Percentiles rank a stretch among this genome's conserved stretches.
Conservation (phyloP, 2,888 invertebrate species). For the Aphrophora alni region DNA sequence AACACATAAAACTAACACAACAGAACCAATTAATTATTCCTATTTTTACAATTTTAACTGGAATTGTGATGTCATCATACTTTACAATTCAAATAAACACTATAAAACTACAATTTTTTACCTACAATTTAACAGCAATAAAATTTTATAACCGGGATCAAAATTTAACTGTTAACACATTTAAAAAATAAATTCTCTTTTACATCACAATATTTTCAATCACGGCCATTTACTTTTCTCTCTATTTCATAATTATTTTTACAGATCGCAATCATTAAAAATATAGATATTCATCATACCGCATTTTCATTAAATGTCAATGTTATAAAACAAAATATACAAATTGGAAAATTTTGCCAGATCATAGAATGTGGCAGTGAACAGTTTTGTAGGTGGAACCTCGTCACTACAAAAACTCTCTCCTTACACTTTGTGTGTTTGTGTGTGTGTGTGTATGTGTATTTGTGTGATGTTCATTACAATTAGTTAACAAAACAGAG, state of each 20-base stretch:
- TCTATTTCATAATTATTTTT: slow-evolving; percentile 20
- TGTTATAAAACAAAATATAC: slow-evolving; percentile 39
- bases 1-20: slow-evolving; percentile 7
- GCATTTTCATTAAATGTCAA: slow-evolving; percentile 35
- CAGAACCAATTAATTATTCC: not conserved
- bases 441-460: no score
- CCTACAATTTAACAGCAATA: slow-evolving; percentile 40
- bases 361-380: slow-evolving; percentile 37
- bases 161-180: slow-evolving; percentile 40
- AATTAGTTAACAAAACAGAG: slow-evolving; percentile 38
- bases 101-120: slow-evolving; percentile 43
- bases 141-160: slow-evolving; percentile 43
- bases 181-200: slow-evolving; percentile 49
- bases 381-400: slow-evolving; percentile 27
- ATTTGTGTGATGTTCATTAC: not conserved
- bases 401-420: slow-evolving; percentile 29
- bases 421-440: not conserved
- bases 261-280: slow-evolving; percentile 42
- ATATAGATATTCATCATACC: slow-evolving; percentile 46
- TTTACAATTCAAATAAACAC: slow-evolving; percentile 44
- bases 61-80: slow-evolving; percentile 34
- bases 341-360: slow-evolving; percentile 36
- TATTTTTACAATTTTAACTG: slow-evolving; percentile 9
- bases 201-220: slow-evolving; percentile 47
- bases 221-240: slow-evolving; percentile 44